Percentiles rank a stretch among this genome's conserved stretches.
These are phyloP conservation scores for Penaeus monodon DNA, from an alignment of 2,888 invertebrate species.

Conservation along the genomic window DNA sequence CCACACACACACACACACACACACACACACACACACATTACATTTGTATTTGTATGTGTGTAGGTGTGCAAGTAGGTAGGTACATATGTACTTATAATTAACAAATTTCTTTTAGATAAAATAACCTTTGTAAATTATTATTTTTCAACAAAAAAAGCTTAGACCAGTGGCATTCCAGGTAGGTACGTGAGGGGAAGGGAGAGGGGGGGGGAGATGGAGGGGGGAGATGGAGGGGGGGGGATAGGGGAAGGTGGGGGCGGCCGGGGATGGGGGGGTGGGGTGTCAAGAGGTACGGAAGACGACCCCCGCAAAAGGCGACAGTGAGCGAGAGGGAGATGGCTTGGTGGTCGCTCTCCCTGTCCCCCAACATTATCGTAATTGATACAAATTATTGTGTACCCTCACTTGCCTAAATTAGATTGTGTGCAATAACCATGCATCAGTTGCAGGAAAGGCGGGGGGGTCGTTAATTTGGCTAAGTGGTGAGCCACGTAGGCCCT, in stretches of 20 bases:
- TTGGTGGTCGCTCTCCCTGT: not conserved
- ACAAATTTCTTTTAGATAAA: no score
- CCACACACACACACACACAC: no score
- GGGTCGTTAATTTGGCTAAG: conserved; percentile 38
- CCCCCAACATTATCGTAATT: conserved; percentile 43
- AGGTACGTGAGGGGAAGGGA: no score
- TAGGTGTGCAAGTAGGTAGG: no score
- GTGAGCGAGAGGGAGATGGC: not conserved
- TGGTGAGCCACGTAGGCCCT: conserved; percentile 9
- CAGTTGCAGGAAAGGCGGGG: conserved; percentile 27
- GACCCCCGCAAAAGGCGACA: not conserved
- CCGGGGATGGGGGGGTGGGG: not conserved
- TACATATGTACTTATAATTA: no score
- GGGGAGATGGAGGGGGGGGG: not conserved
- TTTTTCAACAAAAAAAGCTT: no score
- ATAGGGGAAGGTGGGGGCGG: no score
- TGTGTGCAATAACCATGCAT: conserved; percentile 53
- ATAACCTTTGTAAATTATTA: no score
- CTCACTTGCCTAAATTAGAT: conserved; percentile 54
- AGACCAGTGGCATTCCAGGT: no score
- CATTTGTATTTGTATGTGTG: no score
- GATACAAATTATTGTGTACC: conserved; percentile 55
- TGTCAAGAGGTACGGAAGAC: not conserved
- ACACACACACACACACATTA: no score
- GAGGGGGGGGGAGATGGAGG: not conserved